These are phyloP conservation scores for Nezara viridula DNA, from an alignment of 2,888 invertebrate species.

Conservation along the genomic window DNA sequence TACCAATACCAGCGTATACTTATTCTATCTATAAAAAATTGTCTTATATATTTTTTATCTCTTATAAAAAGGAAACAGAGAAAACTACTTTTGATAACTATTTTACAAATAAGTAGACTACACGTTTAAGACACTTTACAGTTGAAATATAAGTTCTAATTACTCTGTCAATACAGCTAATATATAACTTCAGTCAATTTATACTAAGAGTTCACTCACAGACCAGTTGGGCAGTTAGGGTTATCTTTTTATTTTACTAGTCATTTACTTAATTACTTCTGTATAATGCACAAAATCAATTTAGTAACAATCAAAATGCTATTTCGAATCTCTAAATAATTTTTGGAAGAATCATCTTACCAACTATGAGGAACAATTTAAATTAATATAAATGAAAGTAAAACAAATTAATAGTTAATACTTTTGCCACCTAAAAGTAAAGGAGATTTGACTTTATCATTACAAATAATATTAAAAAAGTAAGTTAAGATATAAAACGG, in stretches of 20 bases:
- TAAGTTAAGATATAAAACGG: constrained; percentile 39
- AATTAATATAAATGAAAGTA: constrained; percentile 11
- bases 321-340: constrained; percentile 22
- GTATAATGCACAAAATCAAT: not conserved
- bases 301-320: not conserved
- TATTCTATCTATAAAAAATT: constrained; percentile 45
- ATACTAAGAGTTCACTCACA: constrained; percentile 18
- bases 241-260: not conserved
- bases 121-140: constrained; percentile 28
- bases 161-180: constrained; percentile 31
- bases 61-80: constrained; percentile 15
- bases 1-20: constrained; percentile 16
- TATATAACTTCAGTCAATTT: constrained; percentile 39
- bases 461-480: not conserved
- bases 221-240: constrained; percentile 18
- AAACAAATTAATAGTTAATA: constrained; percentile 10
- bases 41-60: constrained; percentile 16
- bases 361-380: constrained; percentile 51
- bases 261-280: not conserved
- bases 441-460: not conserved
- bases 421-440: constrained; percentile 21
- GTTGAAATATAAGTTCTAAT: constrained; percentile 15
- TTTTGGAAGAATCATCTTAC: constrained; percentile 52
- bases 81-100: constrained; percentile 42
- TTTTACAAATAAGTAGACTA: constrained; percentile 41